A percentile compares a stretch with the other conserved stretches of the same genome.
Evolutionary conservation across 2,888 invertebrate genomes (phyloP).

Genomic region (Anthoptus insignis): DNA sequence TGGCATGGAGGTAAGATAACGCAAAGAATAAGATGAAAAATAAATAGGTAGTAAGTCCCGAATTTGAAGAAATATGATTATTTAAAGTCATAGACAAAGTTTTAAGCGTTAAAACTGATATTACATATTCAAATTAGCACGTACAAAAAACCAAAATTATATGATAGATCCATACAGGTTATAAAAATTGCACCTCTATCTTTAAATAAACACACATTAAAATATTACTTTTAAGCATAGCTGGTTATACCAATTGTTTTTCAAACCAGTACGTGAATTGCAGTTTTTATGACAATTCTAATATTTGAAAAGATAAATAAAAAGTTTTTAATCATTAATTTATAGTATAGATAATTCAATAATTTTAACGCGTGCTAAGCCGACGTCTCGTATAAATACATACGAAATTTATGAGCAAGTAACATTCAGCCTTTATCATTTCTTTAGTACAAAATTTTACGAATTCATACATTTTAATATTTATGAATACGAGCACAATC

Average conservation of each 20-base stretch:
- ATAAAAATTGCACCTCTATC: no score
- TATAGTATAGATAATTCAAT: background rate
- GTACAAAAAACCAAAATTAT: no score
- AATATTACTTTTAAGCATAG: no score
- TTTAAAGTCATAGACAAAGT: no score
- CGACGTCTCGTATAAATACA: slow-evolving; percentile 38
- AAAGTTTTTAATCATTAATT: background rate
- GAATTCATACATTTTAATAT: background rate
- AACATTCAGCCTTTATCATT: slow-evolving; percentile 62
- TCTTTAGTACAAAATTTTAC: slow-evolving; percentile 9
- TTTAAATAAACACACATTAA: no score
- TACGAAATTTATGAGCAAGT: slow-evolving; percentile 60
- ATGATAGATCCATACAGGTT: no score
- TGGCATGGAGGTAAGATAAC: background rate
- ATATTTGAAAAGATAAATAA: background rate
- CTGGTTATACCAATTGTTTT: no score
- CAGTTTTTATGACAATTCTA: no score
- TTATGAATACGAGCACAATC: background rate
- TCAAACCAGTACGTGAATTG: background rate
- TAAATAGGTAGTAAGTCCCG: no score
- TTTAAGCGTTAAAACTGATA: no score
- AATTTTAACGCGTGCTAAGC: slow-evolving; percentile 23
- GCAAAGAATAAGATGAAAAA: background rate
- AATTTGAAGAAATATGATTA: no score
- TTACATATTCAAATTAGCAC: no score